These are phyloP conservation scores for Chionoecetes opilio DNA, from an alignment of 1,140 invertebrate genomes.

Conservation along the genomic window DNA sequence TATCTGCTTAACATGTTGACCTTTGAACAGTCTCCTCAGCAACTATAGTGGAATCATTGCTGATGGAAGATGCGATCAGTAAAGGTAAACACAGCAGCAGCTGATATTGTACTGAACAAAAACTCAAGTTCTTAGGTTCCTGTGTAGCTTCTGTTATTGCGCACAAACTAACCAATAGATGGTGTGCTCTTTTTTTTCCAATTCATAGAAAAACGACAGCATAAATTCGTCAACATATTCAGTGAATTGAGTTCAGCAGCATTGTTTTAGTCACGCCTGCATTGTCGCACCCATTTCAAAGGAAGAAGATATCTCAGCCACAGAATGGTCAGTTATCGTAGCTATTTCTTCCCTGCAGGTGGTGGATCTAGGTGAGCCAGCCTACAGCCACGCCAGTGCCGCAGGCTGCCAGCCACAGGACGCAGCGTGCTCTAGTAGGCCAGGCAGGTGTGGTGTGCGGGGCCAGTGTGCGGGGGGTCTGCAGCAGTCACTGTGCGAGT, in stretches of 20 bases:
- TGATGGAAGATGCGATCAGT: not conserved
- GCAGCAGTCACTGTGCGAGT: not conserved
- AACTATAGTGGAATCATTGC: not conserved
- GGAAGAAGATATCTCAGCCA: no score
- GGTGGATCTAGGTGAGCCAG: constrained; percentile 63
- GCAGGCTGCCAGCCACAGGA: constrained; percentile 54
- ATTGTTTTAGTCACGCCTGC: not conserved
- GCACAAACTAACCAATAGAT: no score
- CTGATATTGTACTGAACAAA: no score
- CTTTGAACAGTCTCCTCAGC: not conserved
- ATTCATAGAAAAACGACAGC: no score
- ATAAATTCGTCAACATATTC: no score
- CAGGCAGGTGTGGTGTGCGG: constrained; percentile 20
- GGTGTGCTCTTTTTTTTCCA: no score
- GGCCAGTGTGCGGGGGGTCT: constrained; percentile 53
- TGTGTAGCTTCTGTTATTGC: no score
- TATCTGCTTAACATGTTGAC: not conserved
- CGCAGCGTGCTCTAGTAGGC: not conserved
- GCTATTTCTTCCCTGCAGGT: constrained; percentile 47
- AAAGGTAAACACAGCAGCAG: not conserved
- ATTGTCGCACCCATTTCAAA: not conserved
- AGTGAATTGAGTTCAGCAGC: not conserved
- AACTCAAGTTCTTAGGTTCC: no score
- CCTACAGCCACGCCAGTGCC: constrained; percentile 48
- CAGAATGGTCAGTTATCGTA: no score